These are phyloP conservation scores for Thamnophis elegans DNA, from an alignment of 2,797 vertebrate species.

Conservation along the genomic window DNA sequence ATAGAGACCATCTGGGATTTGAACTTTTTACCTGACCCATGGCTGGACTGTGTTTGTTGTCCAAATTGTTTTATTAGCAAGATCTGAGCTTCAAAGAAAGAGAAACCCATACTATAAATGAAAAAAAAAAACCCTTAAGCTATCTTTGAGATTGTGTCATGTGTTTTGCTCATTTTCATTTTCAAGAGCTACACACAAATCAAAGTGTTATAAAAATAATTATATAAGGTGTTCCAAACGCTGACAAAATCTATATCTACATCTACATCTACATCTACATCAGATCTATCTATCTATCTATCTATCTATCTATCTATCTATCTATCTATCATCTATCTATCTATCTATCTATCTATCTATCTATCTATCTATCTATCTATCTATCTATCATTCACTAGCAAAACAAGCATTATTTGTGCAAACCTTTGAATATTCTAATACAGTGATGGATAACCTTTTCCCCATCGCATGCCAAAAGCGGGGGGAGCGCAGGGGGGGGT, in stretches of 20 bases:
- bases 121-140: conserved; percentile 22
- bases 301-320: too few relatives aligned
- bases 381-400: too few relatives aligned
- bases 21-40: conserved; percentile 57
- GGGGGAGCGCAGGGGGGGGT: too few relatives aligned
- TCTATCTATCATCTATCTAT: too few relatives aligned
- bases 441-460: too few relatives aligned
- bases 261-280: too few relatives aligned
- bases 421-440: conserved; percentile 51
- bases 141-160: conserved; percentile 21
- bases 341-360: too few relatives aligned
- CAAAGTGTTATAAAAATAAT: neutral
- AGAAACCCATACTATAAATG: conserved; percentile 18
- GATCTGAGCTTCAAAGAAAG: conserved; percentile 34
- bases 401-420: conserved; percentile 58
- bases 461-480: too few relatives aligned
- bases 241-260: too few relatives aligned
- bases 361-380: too few relatives aligned
- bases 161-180: conserved; percentile 7
- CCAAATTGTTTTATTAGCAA: conserved; percentile 56
- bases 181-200: neutral
- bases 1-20: conserved; percentile 63
- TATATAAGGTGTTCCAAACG: conserved; percentile 28
- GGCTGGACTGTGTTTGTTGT: conserved; percentile 45
- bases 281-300: too few relatives aligned